Evolutionary conservation across 2,797 vertebrate species (phyloP).

Genomic region (Carapus acus): DNA sequence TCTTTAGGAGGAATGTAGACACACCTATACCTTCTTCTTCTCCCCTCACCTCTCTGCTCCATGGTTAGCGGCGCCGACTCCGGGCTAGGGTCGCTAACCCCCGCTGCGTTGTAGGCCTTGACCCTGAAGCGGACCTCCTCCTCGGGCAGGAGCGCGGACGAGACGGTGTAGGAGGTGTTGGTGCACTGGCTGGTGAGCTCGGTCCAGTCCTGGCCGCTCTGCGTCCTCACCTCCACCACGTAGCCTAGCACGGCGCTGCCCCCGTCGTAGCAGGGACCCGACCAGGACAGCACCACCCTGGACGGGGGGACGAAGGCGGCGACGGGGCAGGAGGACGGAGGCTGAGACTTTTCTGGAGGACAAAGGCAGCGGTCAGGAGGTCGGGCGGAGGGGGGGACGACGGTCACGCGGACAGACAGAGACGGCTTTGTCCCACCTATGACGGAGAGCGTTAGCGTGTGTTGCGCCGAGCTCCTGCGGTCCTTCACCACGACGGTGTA

Average conservation of each 20-base stretch:
- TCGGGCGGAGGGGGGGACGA: not conserved
- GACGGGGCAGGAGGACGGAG: conserved; percentile 71
- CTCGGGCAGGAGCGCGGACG: conserved; percentile 57
- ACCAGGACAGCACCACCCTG: conserved; percentile 76
- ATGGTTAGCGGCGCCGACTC: conserved; percentile 68
- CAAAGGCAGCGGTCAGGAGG: not conserved
- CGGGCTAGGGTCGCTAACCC: conserved; percentile 69
- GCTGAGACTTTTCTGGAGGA: conserved; percentile 69
- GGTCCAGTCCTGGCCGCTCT: conserved; percentile 55
- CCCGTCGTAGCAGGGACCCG: conserved; percentile 78
- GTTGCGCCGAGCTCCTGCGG: conserved; percentile 66
- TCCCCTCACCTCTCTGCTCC: conserved; percentile 64
- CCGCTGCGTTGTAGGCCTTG: conserved; percentile 69
- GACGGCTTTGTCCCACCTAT: conserved; percentile 61
- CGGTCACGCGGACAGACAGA: not conserved
- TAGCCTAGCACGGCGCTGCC: conserved; percentile 74
- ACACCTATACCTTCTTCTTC: too few species aligned
- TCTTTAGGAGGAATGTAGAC: too few species aligned
- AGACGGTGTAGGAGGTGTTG: conserved; percentile 71
- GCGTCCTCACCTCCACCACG: conserved; percentile 66
- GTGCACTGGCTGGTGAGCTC: conserved; percentile 63
- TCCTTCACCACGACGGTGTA: conserved; percentile 72
- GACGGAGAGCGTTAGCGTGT: conserved; percentile 69
- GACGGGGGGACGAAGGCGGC: conserved; percentile 52
- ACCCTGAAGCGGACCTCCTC: conserved; percentile 71